Conservation (phyloP, 1,140 invertebrate genomes). For the Temnothorax longispinosus region DNA sequence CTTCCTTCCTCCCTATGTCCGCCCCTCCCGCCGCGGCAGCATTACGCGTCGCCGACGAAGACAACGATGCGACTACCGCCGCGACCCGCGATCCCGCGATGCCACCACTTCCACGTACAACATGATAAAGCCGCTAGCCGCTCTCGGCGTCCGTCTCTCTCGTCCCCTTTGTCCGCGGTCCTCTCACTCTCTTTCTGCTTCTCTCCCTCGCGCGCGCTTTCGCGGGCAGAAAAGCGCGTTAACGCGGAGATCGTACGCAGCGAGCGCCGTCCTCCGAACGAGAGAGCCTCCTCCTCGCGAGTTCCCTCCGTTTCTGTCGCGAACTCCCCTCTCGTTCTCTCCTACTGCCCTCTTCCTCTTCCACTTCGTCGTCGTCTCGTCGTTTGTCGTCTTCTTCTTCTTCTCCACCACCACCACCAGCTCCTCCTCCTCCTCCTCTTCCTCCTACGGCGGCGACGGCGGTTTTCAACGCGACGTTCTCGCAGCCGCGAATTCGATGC, state of each 20-base stretch:
- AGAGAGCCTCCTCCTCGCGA: constrained; percentile 25
- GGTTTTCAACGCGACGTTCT: constrained; percentile 47
- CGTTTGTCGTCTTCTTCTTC: background rate
- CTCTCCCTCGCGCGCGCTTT: background rate
- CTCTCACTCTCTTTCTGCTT: background rate
- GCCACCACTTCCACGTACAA: constrained; percentile 69
- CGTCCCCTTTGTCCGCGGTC: constrained; percentile 16
- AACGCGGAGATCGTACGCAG: constrained; percentile 28
- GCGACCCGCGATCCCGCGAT: constrained; percentile 66
- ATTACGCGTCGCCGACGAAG: constrained; percentile 60
- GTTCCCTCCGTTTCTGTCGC: constrained; percentile 48
- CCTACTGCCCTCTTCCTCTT: background rate
- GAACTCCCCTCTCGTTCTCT: constrained; percentile 23
- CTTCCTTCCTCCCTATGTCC: constrained; percentile 60
- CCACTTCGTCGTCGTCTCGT: background rate
- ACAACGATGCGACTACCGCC: constrained; percentile 57
- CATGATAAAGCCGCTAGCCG: constrained; percentile 68
- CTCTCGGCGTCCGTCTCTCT: constrained; percentile 42
- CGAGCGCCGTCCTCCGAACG: constrained; percentile 38
- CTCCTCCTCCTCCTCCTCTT: background rate
- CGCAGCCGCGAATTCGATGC: constrained; percentile 44
- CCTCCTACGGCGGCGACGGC: constrained; percentile 27
- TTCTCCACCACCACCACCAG: background rate
- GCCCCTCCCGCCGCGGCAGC: constrained; percentile 52
- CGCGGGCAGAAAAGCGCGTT: constrained; percentile 28